Percentiles rank a stretch among this genome's conserved stretches.
phyloP scores from a whole-genome alignment of 2,797 vertebrate species.

The Tokudaia tokunoshimensis region DNA sequence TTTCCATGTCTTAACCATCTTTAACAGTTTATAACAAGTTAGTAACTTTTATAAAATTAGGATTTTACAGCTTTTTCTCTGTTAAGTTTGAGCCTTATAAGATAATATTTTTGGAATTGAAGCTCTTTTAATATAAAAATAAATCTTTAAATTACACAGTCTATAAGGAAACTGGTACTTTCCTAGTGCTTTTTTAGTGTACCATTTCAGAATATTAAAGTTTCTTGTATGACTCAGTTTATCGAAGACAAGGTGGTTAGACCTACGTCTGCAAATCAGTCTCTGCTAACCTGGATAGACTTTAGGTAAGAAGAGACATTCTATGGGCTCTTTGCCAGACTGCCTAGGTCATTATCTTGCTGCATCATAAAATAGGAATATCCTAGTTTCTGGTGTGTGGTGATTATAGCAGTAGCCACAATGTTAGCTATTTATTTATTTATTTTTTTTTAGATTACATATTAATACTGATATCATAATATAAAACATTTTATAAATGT shows the following conservation, averaged over 20 bases:
- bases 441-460: background rate
- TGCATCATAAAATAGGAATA: too few relatives aligned
- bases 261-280: background rate
- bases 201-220: background rate
- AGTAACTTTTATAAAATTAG: background rate
- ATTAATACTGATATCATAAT: background rate
- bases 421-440: too few relatives aligned
- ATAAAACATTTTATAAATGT: background rate
- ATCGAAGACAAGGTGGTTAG: background rate
- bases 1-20: background rate
- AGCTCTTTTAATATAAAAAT: background rate
- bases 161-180: background rate
- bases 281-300: background rate
- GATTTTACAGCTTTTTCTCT: background rate
- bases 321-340: background rate
- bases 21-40: background rate
- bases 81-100: background rate
- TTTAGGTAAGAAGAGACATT: background rate
- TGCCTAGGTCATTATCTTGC: background rate
- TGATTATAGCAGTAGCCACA: background rate
- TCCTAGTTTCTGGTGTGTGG: background rate
- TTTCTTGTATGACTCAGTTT: background rate
- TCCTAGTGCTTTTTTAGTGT: background rate
- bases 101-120: background rate
- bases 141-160: background rate